These are phyloP conservation scores for Drosophila willistoni DNA, from an alignment of 1,140 invertebrate genomes.

Conservation along the genomic window DNA sequence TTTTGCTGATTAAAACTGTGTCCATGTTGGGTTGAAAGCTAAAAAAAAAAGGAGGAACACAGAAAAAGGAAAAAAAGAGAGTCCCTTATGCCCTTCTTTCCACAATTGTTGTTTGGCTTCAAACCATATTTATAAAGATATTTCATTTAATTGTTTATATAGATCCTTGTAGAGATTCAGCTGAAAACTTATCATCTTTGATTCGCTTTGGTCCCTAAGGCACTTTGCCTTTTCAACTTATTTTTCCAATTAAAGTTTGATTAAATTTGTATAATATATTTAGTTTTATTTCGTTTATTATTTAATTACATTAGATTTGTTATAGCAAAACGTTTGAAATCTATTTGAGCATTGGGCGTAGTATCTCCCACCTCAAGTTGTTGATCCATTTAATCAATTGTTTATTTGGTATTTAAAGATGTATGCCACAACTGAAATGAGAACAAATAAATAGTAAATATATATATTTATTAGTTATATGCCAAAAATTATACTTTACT, in stretches of 20 bases:
- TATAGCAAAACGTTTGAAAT: too few species aligned
- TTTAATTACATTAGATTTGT: too few species aligned
- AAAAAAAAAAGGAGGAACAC: slow-evolving; percentile 2
- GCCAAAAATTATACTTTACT: not conserved
- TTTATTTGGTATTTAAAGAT: not conserved
- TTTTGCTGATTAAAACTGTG: slow-evolving; percentile 79
- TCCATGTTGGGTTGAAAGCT: slow-evolving; percentile 20
- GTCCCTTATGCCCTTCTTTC: not conserved
- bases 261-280: too few species aligned
- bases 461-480: not conserved
- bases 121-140: not conserved
- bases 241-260: too few species aligned
- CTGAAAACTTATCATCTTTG: too few species aligned
- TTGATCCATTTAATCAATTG: not conserved
- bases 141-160: not conserved
- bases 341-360: too few species aligned
- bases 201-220: too few species aligned
- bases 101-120: not conserved
- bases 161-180: not conserved
- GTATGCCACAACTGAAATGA: not conserved
- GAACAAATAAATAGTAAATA: not conserved
- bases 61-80: slow-evolving; percentile 14
- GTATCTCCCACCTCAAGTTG: too few species aligned
- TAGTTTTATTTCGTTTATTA: too few species aligned
- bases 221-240: too few species aligned